phyloP scores from a whole-genome alignment of 1,140 invertebrate genomes.

The Hormaphis cornu region DNA sequence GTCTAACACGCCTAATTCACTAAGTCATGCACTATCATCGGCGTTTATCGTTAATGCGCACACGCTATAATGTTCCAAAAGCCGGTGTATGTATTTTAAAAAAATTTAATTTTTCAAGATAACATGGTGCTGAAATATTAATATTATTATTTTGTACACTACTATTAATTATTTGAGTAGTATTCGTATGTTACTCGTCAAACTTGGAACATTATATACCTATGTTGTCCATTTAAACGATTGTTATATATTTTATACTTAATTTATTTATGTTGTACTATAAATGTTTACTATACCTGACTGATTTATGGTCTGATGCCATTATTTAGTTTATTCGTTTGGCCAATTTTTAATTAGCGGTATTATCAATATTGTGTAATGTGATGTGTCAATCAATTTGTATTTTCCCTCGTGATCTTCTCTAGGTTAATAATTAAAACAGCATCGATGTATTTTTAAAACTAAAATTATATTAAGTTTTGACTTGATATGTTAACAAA shows the following conservation, averaged over 20 bases:
- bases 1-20: conserved; percentile 6
- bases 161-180: conserved; percentile 18
- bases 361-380: not conserved
- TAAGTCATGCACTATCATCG: too few relatives aligned
- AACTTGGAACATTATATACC: not conserved
- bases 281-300: conserved; percentile 29
- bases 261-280: conserved; percentile 29
- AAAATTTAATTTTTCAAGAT: not conserved
- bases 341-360: conserved; percentile 17
- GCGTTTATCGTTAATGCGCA: too few relatives aligned
- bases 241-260: conserved; percentile 31
- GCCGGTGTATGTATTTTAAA: not conserved
- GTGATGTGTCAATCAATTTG: conserved; percentile 1
- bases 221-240: not conserved
- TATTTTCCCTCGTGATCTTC: conserved; percentile 4
- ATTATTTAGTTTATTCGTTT: conserved; percentile 4
- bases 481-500: too few relatives aligned
- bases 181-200: not conserved
- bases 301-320: conserved; percentile 26
- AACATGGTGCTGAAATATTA: conserved; percentile 5
- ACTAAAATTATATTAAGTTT: too few relatives aligned
- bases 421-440: not conserved
- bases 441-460: not conserved
- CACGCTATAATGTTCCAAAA: not conserved
- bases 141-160: conserved; percentile 23